Conservation (phyloP, 2,797 vertebrate genomes). For the Clarias pachynema region DNA sequence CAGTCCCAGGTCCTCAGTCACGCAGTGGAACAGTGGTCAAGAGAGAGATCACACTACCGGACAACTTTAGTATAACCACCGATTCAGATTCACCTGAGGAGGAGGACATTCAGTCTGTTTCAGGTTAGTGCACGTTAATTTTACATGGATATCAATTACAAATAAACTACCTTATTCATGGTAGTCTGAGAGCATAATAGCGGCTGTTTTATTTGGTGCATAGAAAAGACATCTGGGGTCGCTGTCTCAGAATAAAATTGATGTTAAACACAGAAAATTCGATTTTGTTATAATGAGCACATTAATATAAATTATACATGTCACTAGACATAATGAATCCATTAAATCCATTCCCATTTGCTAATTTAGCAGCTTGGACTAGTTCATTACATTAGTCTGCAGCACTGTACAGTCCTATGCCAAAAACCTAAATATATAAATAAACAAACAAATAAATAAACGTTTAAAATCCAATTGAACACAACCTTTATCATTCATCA, state of each 20-base stretch:
- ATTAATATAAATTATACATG: not conserved
- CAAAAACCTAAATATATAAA: not conserved
- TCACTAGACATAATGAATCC: not conserved
- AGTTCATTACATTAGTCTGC: not conserved
- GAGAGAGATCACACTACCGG: constrained; percentile 75
- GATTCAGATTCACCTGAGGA: constrained; percentile 64
- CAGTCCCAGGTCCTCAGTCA: constrained; percentile 72
- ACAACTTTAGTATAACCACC: constrained; percentile 64
- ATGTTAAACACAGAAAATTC: not conserved
- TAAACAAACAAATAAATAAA: not conserved
- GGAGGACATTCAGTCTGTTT: constrained; percentile 61
- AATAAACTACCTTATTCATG: not conserved
- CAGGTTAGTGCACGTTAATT: constrained; percentile 44
- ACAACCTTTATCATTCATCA: not conserved
- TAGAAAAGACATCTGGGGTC: not conserved
- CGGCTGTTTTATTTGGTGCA: not conserved
- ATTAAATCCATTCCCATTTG: not conserved
- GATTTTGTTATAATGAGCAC: not conserved
- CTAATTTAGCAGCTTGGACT: not conserved
- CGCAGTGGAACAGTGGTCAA: constrained; percentile 74
- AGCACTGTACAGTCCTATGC: not conserved
- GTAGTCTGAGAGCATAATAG: not conserved
- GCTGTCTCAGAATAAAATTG: not conserved
- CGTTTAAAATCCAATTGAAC: not conserved
- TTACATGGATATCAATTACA: not conserved